Percentiles rank a stretch among this genome's conserved stretches.
phyloP scores from a whole-genome alignment of 2,113 vertebrate species.

The Arenaria interpres region DNA sequence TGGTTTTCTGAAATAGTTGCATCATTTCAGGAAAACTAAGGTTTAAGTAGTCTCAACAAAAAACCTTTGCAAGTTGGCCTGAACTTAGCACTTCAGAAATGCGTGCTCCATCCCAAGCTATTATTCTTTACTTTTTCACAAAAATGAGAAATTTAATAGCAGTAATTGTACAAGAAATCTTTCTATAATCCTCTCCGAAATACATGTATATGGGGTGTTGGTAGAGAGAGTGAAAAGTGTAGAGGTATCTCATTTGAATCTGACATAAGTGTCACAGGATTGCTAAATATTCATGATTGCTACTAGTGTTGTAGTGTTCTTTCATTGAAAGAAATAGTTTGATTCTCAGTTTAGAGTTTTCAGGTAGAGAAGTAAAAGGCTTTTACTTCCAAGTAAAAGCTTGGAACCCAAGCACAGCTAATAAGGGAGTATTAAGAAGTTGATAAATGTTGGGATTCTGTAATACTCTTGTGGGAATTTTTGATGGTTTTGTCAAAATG shows the following conservation, averaged over 20 bases:
- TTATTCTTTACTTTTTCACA: neutral
- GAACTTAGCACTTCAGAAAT: neutral
- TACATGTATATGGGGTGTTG: neutral
- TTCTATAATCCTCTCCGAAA: neutral
- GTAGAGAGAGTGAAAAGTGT: neutral
- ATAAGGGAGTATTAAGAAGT: neutral
- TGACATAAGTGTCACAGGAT: fast-evolving
- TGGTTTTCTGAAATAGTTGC: neutral
- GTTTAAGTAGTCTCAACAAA: neutral
- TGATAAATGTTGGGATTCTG: neutral
- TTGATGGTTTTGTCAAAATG: neutral
- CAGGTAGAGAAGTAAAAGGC: neutral
- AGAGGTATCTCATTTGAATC: neutral
- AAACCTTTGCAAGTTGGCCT: neutral
- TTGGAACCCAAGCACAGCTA: neutral
- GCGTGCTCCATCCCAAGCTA: neutral
- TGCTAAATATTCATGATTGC: neutral
- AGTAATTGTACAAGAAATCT: neutral
- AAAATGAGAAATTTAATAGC: neutral
- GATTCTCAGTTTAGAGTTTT: neutral
- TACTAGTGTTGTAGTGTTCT: neutral
- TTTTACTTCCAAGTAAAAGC: neutral
- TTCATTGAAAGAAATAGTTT: neutral
- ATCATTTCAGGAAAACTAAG: neutral
- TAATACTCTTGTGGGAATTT: neutral